Evolutionary conservation across 1,140 invertebrate species (phyloP).

Genomic region (Sogatella furcifera): DNA sequence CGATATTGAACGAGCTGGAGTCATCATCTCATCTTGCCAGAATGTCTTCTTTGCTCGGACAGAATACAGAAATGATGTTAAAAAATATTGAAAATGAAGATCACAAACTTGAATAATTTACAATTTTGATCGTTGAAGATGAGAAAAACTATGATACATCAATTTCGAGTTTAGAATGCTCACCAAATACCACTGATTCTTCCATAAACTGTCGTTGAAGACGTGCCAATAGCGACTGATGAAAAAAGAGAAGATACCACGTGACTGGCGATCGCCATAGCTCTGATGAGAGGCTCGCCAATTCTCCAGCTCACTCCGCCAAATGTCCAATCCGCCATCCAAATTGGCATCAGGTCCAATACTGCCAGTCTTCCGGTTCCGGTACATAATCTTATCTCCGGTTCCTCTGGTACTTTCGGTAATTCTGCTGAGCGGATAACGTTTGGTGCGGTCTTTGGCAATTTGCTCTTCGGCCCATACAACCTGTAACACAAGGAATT

Average conservation of each 20-base stretch:
- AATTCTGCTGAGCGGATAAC: neutral
- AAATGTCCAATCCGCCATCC: neutral
- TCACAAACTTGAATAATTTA: too few relatives aligned
- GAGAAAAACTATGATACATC: too few relatives aligned
- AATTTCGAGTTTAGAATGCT: slow-evolving; percentile 21
- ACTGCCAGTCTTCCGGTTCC: neutral
- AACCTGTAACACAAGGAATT: too few relatives aligned
- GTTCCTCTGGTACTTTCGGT: neutral
- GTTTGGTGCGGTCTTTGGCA: neutral
- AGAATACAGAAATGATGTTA: too few relatives aligned
- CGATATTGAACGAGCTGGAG: too few relatives aligned
- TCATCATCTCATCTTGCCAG: too few relatives aligned
- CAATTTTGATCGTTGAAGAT: too few relatives aligned
- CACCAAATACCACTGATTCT: slow-evolving; percentile 88
- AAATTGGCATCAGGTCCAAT: too few relatives aligned
- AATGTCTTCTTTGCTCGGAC: too few relatives aligned
- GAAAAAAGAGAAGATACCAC: neutral
- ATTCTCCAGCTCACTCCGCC: neutral
- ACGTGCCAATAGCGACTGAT: slow-evolving; percentile 20
- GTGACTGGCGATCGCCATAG: neutral
- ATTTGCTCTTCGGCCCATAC: neutral
- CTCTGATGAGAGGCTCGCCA: neutral
- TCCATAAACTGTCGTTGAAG: slow-evolving; percentile 82
- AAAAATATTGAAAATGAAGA: too few relatives aligned
- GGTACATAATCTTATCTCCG: neutral